A percentile compares a stretch with the other conserved stretches of the same genome.
Evolutionary conservation across 2,113 vertebrate species (phyloP).

Genomic region (Bambusicola thoracicus): DNA sequence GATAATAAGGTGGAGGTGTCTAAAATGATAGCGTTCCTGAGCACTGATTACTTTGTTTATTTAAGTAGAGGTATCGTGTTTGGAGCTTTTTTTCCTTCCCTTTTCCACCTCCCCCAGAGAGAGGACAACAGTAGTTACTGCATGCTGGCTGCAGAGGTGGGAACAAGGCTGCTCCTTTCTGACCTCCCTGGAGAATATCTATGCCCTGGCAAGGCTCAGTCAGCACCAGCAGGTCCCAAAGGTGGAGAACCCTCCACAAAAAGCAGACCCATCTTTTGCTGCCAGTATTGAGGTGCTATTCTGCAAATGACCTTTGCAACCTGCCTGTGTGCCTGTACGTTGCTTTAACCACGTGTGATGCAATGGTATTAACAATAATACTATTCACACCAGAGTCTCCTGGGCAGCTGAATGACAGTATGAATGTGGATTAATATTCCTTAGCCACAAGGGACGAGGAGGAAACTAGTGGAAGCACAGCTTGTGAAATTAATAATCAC

Average conservation of each 20-base stretch:
- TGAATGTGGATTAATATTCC: conserved; percentile 72
- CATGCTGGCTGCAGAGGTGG: background rate
- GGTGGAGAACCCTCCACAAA: background rate
- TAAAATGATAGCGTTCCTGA: background rate
- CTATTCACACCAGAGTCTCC: conserved; percentile 59
- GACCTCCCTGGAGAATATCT: background rate
- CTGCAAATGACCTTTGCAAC: conserved; percentile 16
- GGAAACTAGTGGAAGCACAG: conserved; percentile 52
- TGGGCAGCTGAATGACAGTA: conserved; percentile 69
- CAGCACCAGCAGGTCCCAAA: background rate
- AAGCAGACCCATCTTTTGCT: background rate
- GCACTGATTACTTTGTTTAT: background rate
- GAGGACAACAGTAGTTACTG: background rate
- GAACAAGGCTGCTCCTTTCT: background rate
- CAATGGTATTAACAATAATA: conserved; percentile 51
- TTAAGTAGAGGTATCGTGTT: background rate
- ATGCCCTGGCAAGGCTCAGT: background rate
- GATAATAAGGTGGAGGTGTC: conserved; percentile 7
- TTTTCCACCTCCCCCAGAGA: background rate
- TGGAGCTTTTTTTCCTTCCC: background rate
- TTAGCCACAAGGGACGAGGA: conserved; percentile 60
- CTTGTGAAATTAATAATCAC: conserved; percentile 72
- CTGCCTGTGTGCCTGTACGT: background rate
- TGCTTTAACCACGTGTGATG: background rate
- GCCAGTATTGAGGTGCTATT: background rate